Conservation (phyloP, 2,888 invertebrate genomes). For the Apamea crenata region DNA sequence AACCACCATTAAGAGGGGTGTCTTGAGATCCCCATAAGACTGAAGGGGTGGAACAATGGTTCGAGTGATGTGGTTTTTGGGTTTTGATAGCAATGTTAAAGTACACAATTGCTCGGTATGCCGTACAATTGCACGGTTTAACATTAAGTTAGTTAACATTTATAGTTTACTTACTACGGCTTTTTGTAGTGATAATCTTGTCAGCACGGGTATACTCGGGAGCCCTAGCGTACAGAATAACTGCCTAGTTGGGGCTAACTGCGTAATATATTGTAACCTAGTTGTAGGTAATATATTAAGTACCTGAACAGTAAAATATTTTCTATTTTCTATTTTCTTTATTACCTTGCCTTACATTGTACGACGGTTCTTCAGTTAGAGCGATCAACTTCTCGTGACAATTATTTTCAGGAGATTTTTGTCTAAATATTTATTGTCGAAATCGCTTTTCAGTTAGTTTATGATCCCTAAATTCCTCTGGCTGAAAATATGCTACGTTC, state of each 20-base stretch:
- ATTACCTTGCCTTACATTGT: too few relatives aligned
- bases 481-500: too few relatives aligned
- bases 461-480: background rate
- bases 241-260: background rate
- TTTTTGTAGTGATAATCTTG: background rate
- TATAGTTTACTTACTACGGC: background rate
- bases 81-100: slow-evolving; percentile 19
- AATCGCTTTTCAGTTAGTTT: background rate
- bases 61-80: slow-evolving; percentile 21
- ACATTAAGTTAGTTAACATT: background rate
- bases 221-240: too few relatives aligned
- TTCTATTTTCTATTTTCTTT: background rate
- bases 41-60: slow-evolving; percentile 43
- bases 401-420: background rate
- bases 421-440: background rate
- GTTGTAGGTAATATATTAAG: background rate
- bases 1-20: slow-evolving; percentile 33
- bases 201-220: background rate
- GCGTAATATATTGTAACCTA: background rate
- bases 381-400: background rate
- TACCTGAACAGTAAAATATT: background rate
- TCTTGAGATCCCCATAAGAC: slow-evolving; percentile 36
- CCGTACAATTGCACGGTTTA: background rate
- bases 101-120: background rate
- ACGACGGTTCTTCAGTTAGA: background rate